Evolutionary conservation across 2,888 invertebrate species (phyloP).

Genomic region (Melanotus villosus): DNA sequence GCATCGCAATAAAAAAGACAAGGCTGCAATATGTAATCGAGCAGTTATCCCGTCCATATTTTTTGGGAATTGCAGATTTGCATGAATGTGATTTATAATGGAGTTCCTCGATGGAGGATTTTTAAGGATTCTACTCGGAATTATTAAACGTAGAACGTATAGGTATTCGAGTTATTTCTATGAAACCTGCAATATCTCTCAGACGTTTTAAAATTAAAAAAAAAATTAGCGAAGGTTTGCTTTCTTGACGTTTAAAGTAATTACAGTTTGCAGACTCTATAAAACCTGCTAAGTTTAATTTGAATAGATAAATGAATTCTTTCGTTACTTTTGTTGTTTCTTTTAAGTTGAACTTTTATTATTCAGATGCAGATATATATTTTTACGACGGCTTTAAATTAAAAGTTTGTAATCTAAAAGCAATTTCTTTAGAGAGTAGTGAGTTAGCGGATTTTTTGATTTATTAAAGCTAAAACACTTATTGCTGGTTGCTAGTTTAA

Average conservation of each 20-base stretch:
- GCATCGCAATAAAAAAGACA: constrained; percentile 17
- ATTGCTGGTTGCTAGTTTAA: too few species aligned
- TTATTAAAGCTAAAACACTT: too few species aligned
- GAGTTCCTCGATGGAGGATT: background rate
- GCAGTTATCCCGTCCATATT: background rate
- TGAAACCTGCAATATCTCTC: background rate
- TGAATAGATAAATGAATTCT: constrained; percentile 18
- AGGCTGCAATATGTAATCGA: constrained; percentile 21
- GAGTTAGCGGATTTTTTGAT: too few species aligned
- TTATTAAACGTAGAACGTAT: background rate
- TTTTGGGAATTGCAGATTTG: background rate
- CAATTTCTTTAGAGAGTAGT: too few species aligned
- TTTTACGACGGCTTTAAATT: too few species aligned
- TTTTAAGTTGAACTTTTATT: too few species aligned
- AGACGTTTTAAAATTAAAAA: background rate
- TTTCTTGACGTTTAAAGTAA: constrained; percentile 24
- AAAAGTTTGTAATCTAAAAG: too few species aligned
- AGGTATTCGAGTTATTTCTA: background rate
- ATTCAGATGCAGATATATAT: too few species aligned
- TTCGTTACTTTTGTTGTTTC: too few species aligned
- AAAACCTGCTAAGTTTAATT: constrained; percentile 26
- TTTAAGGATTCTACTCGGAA: background rate
- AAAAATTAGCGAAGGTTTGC: constrained; percentile 31
- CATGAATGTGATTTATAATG: background rate
- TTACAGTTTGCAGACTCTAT: constrained; percentile 24